Evolutionary conservation across 2,113 vertebrate species (phyloP), one percentile per base, ranked within the genome.

Genomic region (Pardalotus punctatus): DNA sequence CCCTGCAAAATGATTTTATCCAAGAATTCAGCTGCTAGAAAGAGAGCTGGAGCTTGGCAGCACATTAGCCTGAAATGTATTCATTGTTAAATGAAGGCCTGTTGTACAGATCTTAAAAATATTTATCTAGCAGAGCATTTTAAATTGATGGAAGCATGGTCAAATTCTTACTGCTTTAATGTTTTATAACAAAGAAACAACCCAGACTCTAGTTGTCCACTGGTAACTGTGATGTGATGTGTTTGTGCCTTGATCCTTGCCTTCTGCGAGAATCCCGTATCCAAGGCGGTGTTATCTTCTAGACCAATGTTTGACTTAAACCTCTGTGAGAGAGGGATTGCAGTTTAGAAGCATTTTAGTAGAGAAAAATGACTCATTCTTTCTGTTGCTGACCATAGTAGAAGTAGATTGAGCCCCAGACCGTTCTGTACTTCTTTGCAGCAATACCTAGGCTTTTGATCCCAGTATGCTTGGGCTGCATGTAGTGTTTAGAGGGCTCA

Each of bases 21-120:
- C 94, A 96, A 97, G 91, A 94, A 97, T 93, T 96, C 94, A 95
- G 86, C 95, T 95, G 92, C 88, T 97, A 94, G 92, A 96, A 96
- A 93, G 89, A 88, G 85, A 91, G 50, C 60, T 92, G 74, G 91
- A 91, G 47, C 86, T 92, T 96, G 95, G 90, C 92, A 80, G 53
- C 50, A 82, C 45, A 27, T 81, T 82, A 82, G 80, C 67, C 86
- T 91, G 87, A 95, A 94, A 96, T 88, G 47, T 94, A 93, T 95
- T 97, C 93, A 86, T 93, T 96, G 93, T 95, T 96, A 95, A 92
- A 92, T 92, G 72, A 72, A 79, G 76, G 90, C 86, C 80, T 56
- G 83, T 95, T 88, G 85, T 86, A 86, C 61, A 64, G 76, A 92
- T 93, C 90, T 97, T 88, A 96, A 94, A 96, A 97, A 96, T 96